phyloP scores from a whole-genome alignment of 1,140 invertebrate species.

The Trachelipus rathkii region DNA sequence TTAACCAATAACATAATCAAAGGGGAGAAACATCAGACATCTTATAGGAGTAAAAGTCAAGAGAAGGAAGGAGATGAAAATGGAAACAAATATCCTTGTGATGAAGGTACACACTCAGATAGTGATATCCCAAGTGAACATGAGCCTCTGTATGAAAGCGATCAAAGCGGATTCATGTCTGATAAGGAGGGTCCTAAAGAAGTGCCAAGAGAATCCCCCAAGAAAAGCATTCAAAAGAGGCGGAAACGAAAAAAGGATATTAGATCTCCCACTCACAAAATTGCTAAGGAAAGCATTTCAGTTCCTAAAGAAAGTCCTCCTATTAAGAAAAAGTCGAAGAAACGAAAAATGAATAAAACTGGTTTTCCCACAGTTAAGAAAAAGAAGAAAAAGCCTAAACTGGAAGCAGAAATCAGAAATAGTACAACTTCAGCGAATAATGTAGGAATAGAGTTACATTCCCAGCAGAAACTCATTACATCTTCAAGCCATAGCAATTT shows the following conservation, averaged over 20 bases:
- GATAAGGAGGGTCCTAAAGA: constrained; percentile 45
- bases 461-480: not conserved
- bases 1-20: not conserved
- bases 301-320: constrained; percentile 32
- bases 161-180: constrained; percentile 45
- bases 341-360: constrained; percentile 74
- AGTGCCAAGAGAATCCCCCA: constrained; percentile 29
- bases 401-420: constrained; percentile 13
- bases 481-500: not conserved
- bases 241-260: constrained; percentile 57
- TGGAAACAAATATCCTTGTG: not conserved
- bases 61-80: not conserved
- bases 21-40: not conserved
- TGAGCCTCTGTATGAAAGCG: constrained; percentile 42
- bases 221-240: constrained; percentile 49
- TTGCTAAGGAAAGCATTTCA: constrained; percentile 34
- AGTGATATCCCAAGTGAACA: constrained; percentile 45
- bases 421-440: not conserved
- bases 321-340: constrained; percentile 52
- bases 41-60: not conserved
- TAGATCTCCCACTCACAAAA: constrained; percentile 39
- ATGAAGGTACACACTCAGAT: constrained; percentile 40
- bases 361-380: constrained; percentile 79
- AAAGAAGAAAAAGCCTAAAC: constrained; percentile 63
- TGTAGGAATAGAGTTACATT: not conserved